phyloP scores from a whole-genome alignment of 2,797 vertebrate genomes.

The Centropyge bicolor region DNA sequence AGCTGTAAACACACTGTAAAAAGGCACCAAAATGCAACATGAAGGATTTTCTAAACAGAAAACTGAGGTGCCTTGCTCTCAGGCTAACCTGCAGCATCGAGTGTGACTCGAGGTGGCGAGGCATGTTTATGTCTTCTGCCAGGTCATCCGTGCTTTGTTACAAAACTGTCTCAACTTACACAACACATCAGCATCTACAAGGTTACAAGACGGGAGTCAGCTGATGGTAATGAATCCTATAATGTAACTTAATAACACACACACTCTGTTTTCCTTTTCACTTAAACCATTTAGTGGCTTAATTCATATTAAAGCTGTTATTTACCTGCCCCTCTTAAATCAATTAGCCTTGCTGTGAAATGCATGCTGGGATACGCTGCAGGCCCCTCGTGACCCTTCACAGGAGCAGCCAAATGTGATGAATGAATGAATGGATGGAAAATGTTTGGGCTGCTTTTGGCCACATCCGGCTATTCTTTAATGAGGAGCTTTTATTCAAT shows the following conservation, averaged over 20 bases:
- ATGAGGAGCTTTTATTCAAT: background rate
- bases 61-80: background rate
- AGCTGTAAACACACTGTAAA: too few species aligned
- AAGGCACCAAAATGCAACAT: too few species aligned
- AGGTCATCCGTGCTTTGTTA: background rate
- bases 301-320: background rate
- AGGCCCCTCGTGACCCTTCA: background rate
- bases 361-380: background rate
- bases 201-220: background rate
- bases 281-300: background rate
- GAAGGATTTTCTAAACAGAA: too few species aligned
- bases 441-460: background rate
- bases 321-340: background rate
- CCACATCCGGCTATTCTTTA: background rate
- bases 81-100: background rate
- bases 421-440: background rate
- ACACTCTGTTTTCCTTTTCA: background rate
- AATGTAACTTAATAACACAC: background rate
- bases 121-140: background rate
- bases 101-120: background rate
- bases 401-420: background rate
- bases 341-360: background rate
- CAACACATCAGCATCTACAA: background rate
- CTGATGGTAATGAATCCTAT: background rate
- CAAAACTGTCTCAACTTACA: conserved; percentile 22